Conservation (phyloP, 2,113 vertebrate species). For the Redunca redunca region DNA sequence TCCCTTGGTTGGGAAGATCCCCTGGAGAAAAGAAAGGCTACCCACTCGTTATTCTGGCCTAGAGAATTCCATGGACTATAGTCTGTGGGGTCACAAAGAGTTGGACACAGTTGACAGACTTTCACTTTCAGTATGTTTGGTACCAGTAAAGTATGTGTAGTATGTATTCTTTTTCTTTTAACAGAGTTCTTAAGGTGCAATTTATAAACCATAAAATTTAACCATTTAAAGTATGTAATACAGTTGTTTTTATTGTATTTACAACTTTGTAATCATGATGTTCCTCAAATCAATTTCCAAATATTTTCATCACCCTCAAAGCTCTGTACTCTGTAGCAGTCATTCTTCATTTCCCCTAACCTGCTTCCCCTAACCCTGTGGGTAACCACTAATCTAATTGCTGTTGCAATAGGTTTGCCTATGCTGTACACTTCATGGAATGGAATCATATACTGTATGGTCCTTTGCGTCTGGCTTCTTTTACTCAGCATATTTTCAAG, state of each 20-base stretch:
- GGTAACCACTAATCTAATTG: background rate
- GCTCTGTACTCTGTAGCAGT: background rate
- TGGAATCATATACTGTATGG: background rate
- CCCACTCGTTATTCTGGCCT: background rate
- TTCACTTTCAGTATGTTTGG: background rate
- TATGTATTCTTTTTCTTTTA: background rate
- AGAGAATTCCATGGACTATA: background rate
- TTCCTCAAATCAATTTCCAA: background rate
- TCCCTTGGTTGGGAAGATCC: background rate
- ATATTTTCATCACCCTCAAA: background rate
- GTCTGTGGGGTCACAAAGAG: background rate
- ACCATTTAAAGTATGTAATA: background rate
- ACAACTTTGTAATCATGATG: background rate
- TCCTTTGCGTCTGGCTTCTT: background rate
- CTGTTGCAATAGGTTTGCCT: background rate
- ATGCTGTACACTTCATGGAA: background rate
- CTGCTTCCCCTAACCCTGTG: background rate
- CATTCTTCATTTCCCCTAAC: background rate
- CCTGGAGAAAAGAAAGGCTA: background rate
- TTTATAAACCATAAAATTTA: background rate
- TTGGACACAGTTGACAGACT: fast-evolving
- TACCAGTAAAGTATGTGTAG: background rate
- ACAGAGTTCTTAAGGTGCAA: background rate
- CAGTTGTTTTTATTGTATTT: background rate
- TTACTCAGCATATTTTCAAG: background rate